Base-by-base conservation (phyloP, 2,113 vertebrate genomes). In the Caranx ignobilis region DNA sequence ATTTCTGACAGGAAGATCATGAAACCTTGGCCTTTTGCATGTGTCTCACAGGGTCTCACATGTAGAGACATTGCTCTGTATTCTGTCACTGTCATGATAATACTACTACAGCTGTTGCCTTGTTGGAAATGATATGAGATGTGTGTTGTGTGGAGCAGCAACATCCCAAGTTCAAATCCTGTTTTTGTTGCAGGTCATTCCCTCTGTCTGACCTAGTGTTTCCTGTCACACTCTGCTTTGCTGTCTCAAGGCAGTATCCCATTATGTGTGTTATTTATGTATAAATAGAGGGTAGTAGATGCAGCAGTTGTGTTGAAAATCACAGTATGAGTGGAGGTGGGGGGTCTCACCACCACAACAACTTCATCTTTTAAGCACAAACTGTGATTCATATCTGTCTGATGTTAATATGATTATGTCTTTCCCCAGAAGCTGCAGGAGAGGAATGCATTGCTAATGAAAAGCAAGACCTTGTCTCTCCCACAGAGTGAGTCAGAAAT, bases 361-460 rank as follows among this genome's bases (percentile, higher is more conserved):
- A 43, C 5, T 31, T 73, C 11, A 74, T 73, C 45, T 71, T 56
- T 37, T 19, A 47, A 61, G 18, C 41, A 78, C 15, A 41, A 77
- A 48, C 0, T 16, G 7, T 41, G 35, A 74, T 81, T 77, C 77
- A 41, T 74, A 48, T 39, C 79, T 75, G 70, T 43, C 26, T 80
- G 48, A 21, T 69, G 68, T 48, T 69, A 37, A 82, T 78, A 62
- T 81, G 67, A 77, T 75, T 75, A 41, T 81, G 71, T 89, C 11
- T 87, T 62, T 83, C 50, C 63, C 31, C 87, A 98, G 97, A 98
- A 96, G 91, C 91, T 70, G 15, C 97, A 94, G 90, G 97, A 98
- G 87, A 96, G 92, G 87, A 95, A 92, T 85, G 84, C 77, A 19
- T 18, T 84, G 55, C 75, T 91, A 82, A 91, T 89, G 81, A 97